These are phyloP conservation scores for Nemapogon koenigi DNA, from an alignment of 2,888 invertebrate genomes.

Conservation along the genomic window DNA sequence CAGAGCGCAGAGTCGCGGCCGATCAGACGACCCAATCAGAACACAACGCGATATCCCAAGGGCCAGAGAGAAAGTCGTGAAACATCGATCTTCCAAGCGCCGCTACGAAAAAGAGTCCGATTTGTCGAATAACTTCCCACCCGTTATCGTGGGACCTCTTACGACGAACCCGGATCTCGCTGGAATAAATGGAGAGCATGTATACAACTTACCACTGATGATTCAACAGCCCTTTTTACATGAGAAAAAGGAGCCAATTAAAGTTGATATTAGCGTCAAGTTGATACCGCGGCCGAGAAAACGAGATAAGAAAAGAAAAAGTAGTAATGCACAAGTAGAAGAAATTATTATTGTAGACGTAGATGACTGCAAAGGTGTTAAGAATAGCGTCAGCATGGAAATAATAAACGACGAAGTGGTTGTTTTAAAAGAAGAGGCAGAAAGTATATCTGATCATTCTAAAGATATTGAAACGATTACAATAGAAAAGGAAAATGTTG, in stretches of 20 bases:
- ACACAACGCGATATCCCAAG: conserved; percentile 59
- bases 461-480: conserved; percentile 2
- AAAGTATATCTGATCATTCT: conserved; percentile 22
- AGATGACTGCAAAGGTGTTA: conserved; percentile 31
- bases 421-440: conserved; percentile 39
- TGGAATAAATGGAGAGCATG: conserved; percentile 43
- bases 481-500: not conserved
- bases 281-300: conserved; percentile 69
- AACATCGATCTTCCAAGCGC: conserved; percentile 44
- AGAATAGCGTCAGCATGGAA: conserved; percentile 53
- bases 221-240: conserved; percentile 67
- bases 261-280: conserved; percentile 80
- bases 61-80: conserved; percentile 46
- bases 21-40: conserved; percentile 63
- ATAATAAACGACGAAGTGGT: conserved; percentile 42
- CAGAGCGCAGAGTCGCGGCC: conserved; percentile 63
- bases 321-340: conserved; percentile 32
- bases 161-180: conserved; percentile 61
- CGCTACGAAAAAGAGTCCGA: conserved; percentile 63
- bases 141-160: conserved; percentile 52
- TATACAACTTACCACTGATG: conserved; percentile 56
- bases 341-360: conserved; percentile 28
- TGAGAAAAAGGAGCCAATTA: conserved; percentile 74
- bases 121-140: conserved; percentile 61
- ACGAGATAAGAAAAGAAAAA: conserved; percentile 40